phyloP scores from a whole-genome alignment of 2,797 vertebrate genomes.

The Enteromius thamalakanensis region DNA sequence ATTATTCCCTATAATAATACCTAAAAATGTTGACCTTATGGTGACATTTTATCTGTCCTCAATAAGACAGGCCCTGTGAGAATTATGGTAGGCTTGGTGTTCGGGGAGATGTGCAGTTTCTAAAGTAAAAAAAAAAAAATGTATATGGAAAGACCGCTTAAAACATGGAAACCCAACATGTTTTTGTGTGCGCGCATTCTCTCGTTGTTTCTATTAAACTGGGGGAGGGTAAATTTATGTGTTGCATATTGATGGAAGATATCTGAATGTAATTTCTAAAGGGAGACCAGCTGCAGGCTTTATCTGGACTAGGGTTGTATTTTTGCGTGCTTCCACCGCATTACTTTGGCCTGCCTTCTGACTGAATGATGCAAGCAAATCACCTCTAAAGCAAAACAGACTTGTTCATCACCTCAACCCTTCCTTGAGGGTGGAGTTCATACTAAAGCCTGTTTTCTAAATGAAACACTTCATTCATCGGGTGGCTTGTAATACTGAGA shows the following conservation, averaged over 20 bases:
- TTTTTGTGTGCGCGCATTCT: background rate
- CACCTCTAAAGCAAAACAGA: constrained; percentile 76
- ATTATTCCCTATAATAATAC: background rate
- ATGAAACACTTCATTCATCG: constrained; percentile 66
- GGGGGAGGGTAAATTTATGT: constrained; percentile 17
- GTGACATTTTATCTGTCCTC: background rate
- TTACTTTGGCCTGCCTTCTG: constrained; percentile 36
- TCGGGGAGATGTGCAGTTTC: background rate
- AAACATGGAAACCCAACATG: background rate
- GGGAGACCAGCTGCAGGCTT: constrained; percentile 1
- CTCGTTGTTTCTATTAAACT: constrained; percentile 43
- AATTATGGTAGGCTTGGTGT: background rate
- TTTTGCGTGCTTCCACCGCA: background rate
- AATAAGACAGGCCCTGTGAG: background rate
- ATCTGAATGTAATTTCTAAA: constrained; percentile 38
- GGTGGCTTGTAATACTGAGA: constrained; percentile 49
- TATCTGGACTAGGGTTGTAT: constrained; percentile 42
- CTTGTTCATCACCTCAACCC: constrained; percentile 71
- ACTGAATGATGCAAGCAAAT: constrained; percentile 40
- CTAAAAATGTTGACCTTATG: background rate
- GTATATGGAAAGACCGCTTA: background rate
- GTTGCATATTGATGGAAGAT: constrained; percentile 25
- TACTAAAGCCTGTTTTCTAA: constrained; percentile 61
- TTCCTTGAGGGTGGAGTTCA: constrained; percentile 60
- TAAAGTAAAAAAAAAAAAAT: background rate